These are phyloP conservation scores for Diaphora mendica DNA, from an alignment of 2,888 invertebrate genomes.

Conservation along the genomic window DNA sequence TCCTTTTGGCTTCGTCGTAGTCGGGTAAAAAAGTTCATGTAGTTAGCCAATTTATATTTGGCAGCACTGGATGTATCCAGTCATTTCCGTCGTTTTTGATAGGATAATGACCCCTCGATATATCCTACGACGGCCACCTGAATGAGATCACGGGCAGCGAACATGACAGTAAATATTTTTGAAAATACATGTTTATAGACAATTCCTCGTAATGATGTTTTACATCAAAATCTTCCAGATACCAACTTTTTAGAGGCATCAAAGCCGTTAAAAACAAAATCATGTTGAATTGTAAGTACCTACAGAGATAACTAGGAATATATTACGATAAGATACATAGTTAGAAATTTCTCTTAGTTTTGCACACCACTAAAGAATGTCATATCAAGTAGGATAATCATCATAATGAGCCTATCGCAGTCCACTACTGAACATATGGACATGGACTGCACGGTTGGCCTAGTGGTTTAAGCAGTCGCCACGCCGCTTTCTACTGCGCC, in stretches of 20 bases:
- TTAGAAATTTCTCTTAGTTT: neutral
- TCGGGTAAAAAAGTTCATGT: neutral
- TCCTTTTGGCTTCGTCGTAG: too few species aligned
- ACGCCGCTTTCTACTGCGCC: too few species aligned
- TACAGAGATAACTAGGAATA: neutral
- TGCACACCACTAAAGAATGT: neutral
- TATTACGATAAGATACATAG: neutral
- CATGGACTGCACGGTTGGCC: too few species aligned
- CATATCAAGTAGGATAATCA: neutral
- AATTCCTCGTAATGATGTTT: neutral
- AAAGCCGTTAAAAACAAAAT: neutral
- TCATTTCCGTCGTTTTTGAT: neutral
- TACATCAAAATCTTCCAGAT: neutral
- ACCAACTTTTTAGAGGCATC: neutral
- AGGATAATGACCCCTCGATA: neutral
- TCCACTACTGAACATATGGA: too few species aligned
- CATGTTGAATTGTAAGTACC: neutral
- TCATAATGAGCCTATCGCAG: too few species aligned
- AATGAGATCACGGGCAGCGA: neutral
- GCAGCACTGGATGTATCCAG: neutral
- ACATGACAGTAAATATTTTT: neutral
- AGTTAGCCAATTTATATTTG: neutral
- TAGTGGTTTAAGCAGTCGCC: too few species aligned
- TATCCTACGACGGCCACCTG: neutral
- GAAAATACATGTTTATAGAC: neutral